Base-by-base conservation (phyloP, 2,113 vertebrate genomes). In the Rhodinocichla rosea region DNA sequence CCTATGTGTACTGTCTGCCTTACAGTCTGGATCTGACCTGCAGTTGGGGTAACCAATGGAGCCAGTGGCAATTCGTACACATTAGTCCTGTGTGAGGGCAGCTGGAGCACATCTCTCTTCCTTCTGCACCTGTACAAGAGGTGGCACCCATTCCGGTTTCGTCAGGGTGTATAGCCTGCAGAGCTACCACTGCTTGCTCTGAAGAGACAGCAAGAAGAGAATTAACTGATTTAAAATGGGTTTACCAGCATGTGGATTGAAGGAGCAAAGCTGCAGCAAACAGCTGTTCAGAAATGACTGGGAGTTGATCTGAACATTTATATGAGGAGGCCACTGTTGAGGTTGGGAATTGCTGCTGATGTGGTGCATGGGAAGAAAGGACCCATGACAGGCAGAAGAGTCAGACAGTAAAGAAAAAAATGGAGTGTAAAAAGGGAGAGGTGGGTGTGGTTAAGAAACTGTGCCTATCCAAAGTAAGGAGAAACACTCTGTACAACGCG, bases 11-110 rank as follows among this genome's bases (percentile, higher is more conserved):
- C 45, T 62, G 9, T 23, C 10, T 91, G 33, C 56, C 14, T 39
- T 50, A 35, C n/a, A 20, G 40, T 19, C 71, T 80, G 57, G 44
- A 64, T 45, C 33, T 56, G 39, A 55, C 1, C 1, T 19, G 33
- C 3, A 1, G 7, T 9, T 59, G 33, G 22, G n/a, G 2, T 73
- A 37, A 13, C 26, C 26, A 12, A 0, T 8, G 7, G 62, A 64
- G 7, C 57, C 24, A 20, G 26, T 20, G 49, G 23, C 64, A 28
- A n/a, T 67, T n/a, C 1, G 1, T 9, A 16, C 21, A 44, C 30
- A 1, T 32, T 21, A 39, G 28, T 53, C 14, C 62, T 39, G 1
- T 24, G 13, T 44, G 59, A 83, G 26, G 26, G 16, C 45, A 86
- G 69, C 52, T 87, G 77, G 60, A 83, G 16, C 15, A 26, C 33